These are phyloP conservation scores for Andrena fulva DNA, from an alignment of 2,888 invertebrate species.

Conservation along the genomic window DNA sequence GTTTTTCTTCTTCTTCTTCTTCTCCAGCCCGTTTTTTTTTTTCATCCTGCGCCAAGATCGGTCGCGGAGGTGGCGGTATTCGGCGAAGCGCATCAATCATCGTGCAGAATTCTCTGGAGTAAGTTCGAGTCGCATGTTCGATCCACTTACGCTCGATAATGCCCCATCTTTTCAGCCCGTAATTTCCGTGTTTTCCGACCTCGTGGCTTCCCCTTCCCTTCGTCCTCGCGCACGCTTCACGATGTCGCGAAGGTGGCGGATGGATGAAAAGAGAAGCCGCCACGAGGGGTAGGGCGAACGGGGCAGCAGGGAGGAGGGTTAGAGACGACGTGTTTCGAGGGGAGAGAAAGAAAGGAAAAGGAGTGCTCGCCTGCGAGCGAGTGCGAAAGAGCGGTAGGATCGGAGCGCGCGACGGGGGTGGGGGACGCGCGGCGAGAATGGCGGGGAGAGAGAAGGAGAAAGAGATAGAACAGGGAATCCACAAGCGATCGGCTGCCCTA, in stretches of 20 bases:
- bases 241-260: conserved; percentile 63
- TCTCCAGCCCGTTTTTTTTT: not conserved
- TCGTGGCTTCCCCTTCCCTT: conserved; percentile 56
- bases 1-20: too few species aligned
- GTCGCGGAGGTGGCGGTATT: not conserved
- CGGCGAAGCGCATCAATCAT: not conserved
- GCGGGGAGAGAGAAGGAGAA: conserved; percentile 69
- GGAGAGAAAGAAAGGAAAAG: conserved; percentile 40
- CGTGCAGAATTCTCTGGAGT: not conserved
- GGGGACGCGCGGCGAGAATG: conserved; percentile 67
- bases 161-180: conserved; percentile 50
- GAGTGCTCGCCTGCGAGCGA: conserved; percentile 21
- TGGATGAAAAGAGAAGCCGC: conserved; percentile 44
- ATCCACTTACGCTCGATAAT: conserved; percentile 43
- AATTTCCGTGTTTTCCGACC: conserved; percentile 69
- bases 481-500: conserved; percentile 80
- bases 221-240: conserved; percentile 51
- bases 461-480: conserved; percentile 76
- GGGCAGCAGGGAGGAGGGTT: conserved; percentile 5
- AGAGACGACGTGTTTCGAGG: conserved; percentile 14
- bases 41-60: not conserved
- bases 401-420: conserved; percentile 52
- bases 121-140: conserved; percentile 42
- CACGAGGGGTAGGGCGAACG: conserved; percentile 20
- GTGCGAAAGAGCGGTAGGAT: conserved; percentile 30